A percentile compares a stretch with the other conserved stretches of the same genome.
Conservation (phyloP, 2,888 invertebrate genomes). For the Conomelus anceps region DNA sequence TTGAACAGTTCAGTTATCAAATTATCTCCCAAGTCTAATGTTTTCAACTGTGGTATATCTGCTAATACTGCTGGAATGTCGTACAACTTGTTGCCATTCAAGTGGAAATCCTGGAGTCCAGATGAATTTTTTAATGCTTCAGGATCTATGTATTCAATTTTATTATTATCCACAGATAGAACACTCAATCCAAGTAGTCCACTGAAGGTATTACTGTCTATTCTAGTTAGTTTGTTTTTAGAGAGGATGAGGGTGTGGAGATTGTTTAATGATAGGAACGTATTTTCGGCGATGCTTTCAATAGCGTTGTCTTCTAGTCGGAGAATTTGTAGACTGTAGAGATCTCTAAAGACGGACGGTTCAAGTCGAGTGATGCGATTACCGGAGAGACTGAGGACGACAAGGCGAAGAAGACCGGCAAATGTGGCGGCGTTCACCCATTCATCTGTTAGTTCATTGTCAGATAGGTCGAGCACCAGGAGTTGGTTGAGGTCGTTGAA, state of each 20-base stretch:
- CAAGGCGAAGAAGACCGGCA: constrained; percentile 64
- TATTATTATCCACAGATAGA: constrained; percentile 72
- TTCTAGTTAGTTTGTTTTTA: constrained; percentile 66
- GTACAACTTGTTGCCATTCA: constrained; percentile 72
- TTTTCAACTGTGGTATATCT: constrained; percentile 68
- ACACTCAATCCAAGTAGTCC: constrained; percentile 69
- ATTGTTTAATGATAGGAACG: constrained; percentile 68
- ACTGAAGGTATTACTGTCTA: constrained; percentile 69
- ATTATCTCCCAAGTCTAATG: constrained; percentile 79
- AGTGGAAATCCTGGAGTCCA: constrained; percentile 71
- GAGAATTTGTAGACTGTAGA: constrained; percentile 71
- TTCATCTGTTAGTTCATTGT: constrained; percentile 72
- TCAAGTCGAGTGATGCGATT: constrained; percentile 70
- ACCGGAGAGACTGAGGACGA: constrained; percentile 68
- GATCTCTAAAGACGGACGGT: constrained; percentile 66
- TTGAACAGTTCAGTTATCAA: constrained; percentile 70
- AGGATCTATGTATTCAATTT: constrained; percentile 64
- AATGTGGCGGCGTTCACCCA: constrained; percentile 79
- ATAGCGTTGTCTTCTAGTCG: constrained; percentile 73
- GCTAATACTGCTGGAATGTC: constrained; percentile 65
- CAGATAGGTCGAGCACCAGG: constrained; percentile 66
- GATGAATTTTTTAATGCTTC: constrained; percentile 72
- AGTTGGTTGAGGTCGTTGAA: constrained; percentile 70
- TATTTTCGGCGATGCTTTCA: constrained; percentile 68
- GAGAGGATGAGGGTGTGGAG: constrained; percentile 74